These are phyloP conservation scores for Leucosticte australis DNA, from an alignment of 2,113 vertebrate species.

Conservation along the genomic window DNA sequence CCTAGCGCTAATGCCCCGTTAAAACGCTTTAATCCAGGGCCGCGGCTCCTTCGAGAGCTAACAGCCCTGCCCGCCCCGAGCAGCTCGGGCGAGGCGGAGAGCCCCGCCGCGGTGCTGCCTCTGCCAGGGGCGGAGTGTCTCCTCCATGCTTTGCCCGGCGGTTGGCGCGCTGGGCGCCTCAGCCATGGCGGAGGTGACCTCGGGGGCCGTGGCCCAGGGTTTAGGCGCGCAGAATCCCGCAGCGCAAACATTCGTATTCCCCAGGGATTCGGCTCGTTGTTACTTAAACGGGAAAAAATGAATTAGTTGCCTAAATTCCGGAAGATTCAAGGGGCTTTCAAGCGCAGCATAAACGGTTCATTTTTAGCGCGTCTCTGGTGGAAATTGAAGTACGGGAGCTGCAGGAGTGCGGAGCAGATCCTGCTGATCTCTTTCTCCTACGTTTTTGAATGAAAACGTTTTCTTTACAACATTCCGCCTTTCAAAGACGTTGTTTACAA, in stretches of 20 bases:
- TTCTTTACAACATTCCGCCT: background rate
- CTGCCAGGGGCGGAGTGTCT: fast-evolving
- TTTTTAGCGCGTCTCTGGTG: background rate
- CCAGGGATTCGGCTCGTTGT: background rate
- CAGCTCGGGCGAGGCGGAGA: fast-evolving
- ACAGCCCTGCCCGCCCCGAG: fast-evolving
- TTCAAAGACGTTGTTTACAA: background rate
- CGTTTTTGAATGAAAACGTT: fast-evolving
- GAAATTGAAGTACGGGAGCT: background rate
- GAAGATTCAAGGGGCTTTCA: background rate
- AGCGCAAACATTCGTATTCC: fast-evolving
- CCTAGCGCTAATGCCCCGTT: too few relatives aligned
- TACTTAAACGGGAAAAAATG: background rate
- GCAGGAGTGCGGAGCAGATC: background rate
- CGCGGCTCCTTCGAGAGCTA: fast-evolving
- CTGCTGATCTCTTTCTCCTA: background rate
- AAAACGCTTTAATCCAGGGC: fast-evolving
- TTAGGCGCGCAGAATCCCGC: fast-evolving
- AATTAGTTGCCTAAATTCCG: background rate
- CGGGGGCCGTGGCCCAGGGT: fast-evolving
- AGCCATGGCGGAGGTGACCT: background rate
- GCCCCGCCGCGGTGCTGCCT: fast-evolving
- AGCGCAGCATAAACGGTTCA: background rate
- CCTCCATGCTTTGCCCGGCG: background rate
- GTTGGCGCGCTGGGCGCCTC: background rate